phyloP scores from a whole-genome alignment of 2,888 invertebrate species.

The Cephonodes hylas region DNA sequence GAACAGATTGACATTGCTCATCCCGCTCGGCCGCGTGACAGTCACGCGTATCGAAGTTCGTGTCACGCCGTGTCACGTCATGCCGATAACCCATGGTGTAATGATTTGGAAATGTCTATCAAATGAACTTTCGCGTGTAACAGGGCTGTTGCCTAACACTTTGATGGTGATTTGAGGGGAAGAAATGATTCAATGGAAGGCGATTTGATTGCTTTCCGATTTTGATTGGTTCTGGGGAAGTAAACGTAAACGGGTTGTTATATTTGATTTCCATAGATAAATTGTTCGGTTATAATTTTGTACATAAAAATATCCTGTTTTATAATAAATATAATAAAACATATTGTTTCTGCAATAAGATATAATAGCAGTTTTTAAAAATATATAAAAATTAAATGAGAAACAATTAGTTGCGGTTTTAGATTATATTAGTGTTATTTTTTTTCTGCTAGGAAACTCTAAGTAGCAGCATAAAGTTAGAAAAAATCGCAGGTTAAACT shows the following conservation, averaged over 20 bases:
- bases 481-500: too few species aligned
- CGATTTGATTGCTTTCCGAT: background rate
- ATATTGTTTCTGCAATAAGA: too few species aligned
- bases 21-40: background rate
- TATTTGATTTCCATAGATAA: too few species aligned
- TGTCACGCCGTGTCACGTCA: conserved; percentile 7
- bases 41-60: background rate
- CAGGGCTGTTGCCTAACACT: background rate
- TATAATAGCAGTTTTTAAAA: too few species aligned
- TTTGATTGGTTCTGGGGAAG: background rate
- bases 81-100: conserved; percentile 8
- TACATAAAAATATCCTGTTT: too few species aligned
- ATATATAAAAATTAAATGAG: too few species aligned
- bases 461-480: too few species aligned
- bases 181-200: background rate
- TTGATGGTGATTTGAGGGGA: background rate
- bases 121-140: conserved; percentile 2
- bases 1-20: background rate
- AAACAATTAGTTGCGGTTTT: too few species aligned
- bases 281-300: too few species aligned
- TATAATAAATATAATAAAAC: too few species aligned
- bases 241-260: background rate
- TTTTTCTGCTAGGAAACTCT: too few species aligned
- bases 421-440: too few species aligned
- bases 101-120: conserved; percentile 10